phyloP scores from a whole-genome alignment of 64 coral and sea anemone genomes.

The Montipora sp. region DNA sequence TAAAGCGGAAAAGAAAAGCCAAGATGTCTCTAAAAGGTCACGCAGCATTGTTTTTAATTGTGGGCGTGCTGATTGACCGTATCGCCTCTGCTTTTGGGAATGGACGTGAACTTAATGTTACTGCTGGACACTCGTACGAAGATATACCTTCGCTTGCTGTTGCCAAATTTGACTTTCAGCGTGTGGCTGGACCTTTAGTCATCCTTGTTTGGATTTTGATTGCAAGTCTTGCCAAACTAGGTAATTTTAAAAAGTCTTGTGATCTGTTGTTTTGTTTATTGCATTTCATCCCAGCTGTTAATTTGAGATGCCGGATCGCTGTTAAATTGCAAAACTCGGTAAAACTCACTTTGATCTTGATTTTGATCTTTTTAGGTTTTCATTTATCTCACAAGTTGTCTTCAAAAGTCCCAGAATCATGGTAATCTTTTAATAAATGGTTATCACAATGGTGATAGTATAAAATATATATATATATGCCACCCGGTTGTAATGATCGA shows the following conservation, averaged over 20 bases:
- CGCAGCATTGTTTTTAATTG: neutral
- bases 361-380: constrained; percentile 63
- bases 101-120: no score
- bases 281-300: neutral
- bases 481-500: no score
- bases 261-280: neutral
- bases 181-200: constrained; percentile 68
- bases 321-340: no score
- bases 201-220: constrained; percentile 86
- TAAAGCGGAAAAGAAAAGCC: neutral
- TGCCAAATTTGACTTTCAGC: constrained; percentile 74
- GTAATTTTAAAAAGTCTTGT: constrained; percentile 32
- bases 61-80: constrained; percentile 19
- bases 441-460: no score
- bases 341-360: neutral
- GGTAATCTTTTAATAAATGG: constrained; percentile 47
- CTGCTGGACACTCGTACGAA: neutral
- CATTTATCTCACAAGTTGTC: constrained; percentile 83
- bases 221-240: constrained; percentile 89
- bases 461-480: no score
- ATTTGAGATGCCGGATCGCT: neutral
- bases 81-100: neutral
- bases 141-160: constrained; percentile 55
- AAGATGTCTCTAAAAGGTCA: constrained; percentile 10
- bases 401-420: constrained; percentile 86